A percentile compares a stretch with the other conserved stretches of the same genome.
Evolutionary conservation across 2,888 invertebrate species (phyloP).

Genomic region (Epinotia nisella): DNA sequence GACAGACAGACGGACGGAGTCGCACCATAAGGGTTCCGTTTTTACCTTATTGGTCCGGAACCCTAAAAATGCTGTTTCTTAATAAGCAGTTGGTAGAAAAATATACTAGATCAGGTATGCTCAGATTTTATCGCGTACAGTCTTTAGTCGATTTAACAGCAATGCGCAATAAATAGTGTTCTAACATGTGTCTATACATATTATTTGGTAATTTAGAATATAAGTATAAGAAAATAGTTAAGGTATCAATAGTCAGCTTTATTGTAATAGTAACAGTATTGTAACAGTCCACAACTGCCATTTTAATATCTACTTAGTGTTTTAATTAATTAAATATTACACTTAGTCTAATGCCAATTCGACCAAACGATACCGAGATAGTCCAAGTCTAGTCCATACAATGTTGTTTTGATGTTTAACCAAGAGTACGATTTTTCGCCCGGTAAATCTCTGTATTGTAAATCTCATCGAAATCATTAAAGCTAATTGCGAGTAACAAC

Average conservation of each 20-base stretch:
- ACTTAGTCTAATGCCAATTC: constrained; percentile 1
- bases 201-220: background rate
- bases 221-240: background rate
- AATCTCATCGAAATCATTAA: background rate
- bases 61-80: no score
- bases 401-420: no score
- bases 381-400: no score
- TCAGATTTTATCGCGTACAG: no score
- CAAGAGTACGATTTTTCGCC: no score
- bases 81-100: no score
- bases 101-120: no score
- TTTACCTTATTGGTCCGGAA: no score
- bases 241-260: constrained; percentile 31
- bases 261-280: constrained; percentile 53
- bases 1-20: no score
- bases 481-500: background rate
- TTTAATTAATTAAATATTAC: constrained; percentile 28
- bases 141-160: no score
- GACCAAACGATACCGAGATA: background rate
- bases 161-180: background rate
- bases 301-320: constrained; percentile 41
- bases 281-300: constrained; percentile 59
- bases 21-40: no score
- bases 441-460: background rate
- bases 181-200: constrained; percentile 4